Evolutionary conservation across 2,888 invertebrate genomes (phyloP).

Genomic region (Malthinus flaveolus): DNA sequence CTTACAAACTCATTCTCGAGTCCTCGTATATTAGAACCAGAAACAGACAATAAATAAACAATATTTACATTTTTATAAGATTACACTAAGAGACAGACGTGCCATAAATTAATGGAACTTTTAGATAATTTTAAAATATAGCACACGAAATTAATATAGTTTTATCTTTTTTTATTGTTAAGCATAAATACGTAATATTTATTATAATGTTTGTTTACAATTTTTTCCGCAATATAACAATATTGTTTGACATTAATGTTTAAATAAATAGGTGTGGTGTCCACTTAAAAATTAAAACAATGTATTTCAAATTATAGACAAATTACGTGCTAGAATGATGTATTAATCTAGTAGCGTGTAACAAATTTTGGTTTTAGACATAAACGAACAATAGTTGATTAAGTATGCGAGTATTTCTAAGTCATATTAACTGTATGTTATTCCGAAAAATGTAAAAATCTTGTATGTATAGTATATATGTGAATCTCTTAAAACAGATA

Average conservation of each 20-base stretch:
- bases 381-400: neutral
- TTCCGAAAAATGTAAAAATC: neutral
- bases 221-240: neutral
- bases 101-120: conserved; percentile 3
- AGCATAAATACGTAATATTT: no score
- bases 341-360: neutral
- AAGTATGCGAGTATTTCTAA: conserved; percentile 21
- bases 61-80: conserved; percentile 6
- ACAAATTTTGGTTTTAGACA: neutral
- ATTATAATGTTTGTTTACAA: no score
- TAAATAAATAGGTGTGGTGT: no score
- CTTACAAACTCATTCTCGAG: no score
- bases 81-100: conserved; percentile 1
- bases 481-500: conserved; percentile 10
- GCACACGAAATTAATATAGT: no score
- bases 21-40: neutral
- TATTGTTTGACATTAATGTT: neutral
- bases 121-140: neutral
- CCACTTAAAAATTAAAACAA: no score
- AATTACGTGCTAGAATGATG: neutral
- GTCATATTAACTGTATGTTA: conserved; percentile 13
- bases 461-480: conserved; percentile 15
- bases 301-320: neutral
- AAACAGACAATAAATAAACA: conserved; percentile 1
- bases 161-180: no score